Conservation (phyloP, 2,888 invertebrate species). For the Girardia tigrina region DNA sequence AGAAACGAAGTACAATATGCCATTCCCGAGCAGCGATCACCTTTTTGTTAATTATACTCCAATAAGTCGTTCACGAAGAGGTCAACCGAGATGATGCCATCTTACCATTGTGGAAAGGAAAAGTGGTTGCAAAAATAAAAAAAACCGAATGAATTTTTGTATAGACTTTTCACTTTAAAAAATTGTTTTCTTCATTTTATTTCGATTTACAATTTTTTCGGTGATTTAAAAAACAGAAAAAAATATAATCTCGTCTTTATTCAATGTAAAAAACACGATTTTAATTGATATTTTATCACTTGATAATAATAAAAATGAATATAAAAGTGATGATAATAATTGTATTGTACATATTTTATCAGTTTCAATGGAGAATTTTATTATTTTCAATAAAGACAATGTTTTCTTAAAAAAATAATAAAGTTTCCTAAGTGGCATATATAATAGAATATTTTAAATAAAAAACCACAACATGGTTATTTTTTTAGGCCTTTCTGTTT, state of each 20-base stretch:
- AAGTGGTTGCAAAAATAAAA: constrained; percentile 82
- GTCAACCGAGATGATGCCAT: constrained; percentile 72
- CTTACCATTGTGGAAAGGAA: constrained; percentile 83
- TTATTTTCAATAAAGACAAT: constrained; percentile 13
- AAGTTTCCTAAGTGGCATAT: no score
- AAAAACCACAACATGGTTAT: no score
- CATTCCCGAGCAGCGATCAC: no score
- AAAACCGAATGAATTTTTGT: constrained; percentile 39
- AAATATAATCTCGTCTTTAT: no score
- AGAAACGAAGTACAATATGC: no score
- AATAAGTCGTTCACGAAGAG: constrained; percentile 76
- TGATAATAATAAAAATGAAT: no score
- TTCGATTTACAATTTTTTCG: not conserved
- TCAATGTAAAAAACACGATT: constrained; percentile 18
- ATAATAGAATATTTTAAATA: no score
- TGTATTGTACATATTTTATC: constrained; percentile 9
- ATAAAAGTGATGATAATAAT: no score
- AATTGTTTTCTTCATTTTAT: constrained; percentile 13
- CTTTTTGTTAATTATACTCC: no score
- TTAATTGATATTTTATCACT: constrained; percentile 12
- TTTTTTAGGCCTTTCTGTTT: no score
- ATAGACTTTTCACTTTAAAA: constrained; percentile 1
- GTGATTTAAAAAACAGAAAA: not conserved
- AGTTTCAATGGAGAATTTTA: not conserved
- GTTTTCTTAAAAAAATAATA: no score